A percentile compares a stretch with the other conserved stretches of the same genome.
These are phyloP conservation scores for Minunthozetes semirufus DNA, from an alignment of 2,888 invertebrate genomes.

Conservation along the genomic window DNA sequence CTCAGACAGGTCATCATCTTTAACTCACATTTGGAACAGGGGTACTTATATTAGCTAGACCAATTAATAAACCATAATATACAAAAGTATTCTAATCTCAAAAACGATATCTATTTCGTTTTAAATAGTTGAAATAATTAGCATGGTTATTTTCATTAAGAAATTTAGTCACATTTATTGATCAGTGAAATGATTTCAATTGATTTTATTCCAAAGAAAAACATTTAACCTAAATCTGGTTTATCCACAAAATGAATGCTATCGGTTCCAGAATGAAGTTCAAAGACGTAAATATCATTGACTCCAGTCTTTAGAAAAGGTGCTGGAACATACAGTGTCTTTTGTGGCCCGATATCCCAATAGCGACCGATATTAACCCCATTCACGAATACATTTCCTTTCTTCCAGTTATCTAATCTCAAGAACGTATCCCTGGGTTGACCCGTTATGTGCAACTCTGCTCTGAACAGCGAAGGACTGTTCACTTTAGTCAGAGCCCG, in stretches of 20 bases:
- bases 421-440: constrained; percentile 65
- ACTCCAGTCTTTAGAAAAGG: constrained; percentile 58
- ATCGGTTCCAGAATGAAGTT: constrained; percentile 32
- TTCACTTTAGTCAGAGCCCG: not conserved
- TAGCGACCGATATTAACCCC: constrained; percentile 78
- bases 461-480: constrained; percentile 32
- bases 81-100: too few relatives aligned
- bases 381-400: constrained; percentile 76
- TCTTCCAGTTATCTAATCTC: constrained; percentile 72
- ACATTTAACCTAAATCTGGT: constrained; percentile 28
- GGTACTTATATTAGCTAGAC: too few relatives aligned
- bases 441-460: not conserved
- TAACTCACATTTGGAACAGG: too few relatives aligned
- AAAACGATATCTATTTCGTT: too few relatives aligned
- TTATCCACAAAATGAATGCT: constrained; percentile 25
- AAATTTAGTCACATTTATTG: too few relatives aligned
- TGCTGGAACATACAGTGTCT: constrained; percentile 73
- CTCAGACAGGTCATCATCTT: too few relatives aligned
- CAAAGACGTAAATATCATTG: constrained; percentile 52
- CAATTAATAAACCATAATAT: too few relatives aligned
- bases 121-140: not conserved
- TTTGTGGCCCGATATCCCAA: constrained; percentile 71
- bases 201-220: too few relatives aligned
- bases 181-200: too few relatives aligned
- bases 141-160: too few relatives aligned